Evolutionary conservation across 2,113 vertebrate genomes (phyloP), one percentile per base, ranked within the genome.

Genomic region (Nettapus auritus): DNA sequence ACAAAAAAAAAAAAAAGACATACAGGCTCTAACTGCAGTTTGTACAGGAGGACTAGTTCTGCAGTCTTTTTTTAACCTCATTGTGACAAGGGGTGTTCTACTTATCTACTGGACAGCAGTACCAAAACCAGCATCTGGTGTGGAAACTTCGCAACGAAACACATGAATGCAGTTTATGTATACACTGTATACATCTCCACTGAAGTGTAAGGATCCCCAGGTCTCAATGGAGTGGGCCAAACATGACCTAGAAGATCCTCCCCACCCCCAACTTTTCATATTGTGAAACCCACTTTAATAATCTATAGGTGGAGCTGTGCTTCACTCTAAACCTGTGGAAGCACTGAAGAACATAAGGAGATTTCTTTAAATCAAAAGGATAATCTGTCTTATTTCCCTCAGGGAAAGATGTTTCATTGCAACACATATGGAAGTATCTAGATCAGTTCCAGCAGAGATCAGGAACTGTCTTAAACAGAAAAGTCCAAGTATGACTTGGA

Each of bases 121-220:
- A 33, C 33, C 9, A 50, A 82, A 90, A 11, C 4, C 26, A 76
- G 38, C 18, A 59, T 25, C 13, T 76, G 10, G 3, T 53, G 1
- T 46, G 33, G 31, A 21, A 74, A 33, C 9, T 26, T 84, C 56
- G 66, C 60, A n/a, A 84, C 55, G 46, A 40, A 86, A 34, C 44
- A 50, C 5, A 6, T 25, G 4, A 82, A 50, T 26, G 36, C 52
- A 40, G 11, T 77, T 15, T 75, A 11, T 21, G 16, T 3, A 3
- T 44, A 52, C 1, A 2, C 40, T 0, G 0, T 40, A 16, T 53
- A 1, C 22, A 8, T 33, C 6, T 25, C 11, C 53, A n/a, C 15
- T 56, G 10, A 89, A 44, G 14, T 60, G 15, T 3, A 23, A 4
- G 9, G 63, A 59, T 66, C 7, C 6, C 11, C 34, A 36, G 6